A percentile compares a stretch with the other conserved stretches of the same genome.
These are phyloP conservation scores for Borostomias antarcticus DNA, from an alignment of 2,797 vertebrate genomes.

Conservation along the genomic window DNA sequence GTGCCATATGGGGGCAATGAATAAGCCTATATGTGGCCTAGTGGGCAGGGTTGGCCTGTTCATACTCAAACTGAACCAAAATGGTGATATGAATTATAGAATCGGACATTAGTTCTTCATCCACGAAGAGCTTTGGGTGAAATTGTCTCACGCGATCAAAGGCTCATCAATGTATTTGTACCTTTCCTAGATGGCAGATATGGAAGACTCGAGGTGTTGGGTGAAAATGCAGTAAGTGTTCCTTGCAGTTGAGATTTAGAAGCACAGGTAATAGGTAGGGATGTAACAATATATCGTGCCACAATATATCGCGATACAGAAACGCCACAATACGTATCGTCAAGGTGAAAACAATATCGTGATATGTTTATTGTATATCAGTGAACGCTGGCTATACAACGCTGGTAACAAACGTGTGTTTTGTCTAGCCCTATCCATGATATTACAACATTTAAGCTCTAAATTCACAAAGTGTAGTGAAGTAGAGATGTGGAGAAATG, in stretches of 20 bases:
- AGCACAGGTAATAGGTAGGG: too few relatives aligned
- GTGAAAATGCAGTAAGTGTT: constrained; percentile 35
- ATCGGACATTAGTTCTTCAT: not conserved
- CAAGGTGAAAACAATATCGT: too few relatives aligned
- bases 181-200: not conserved
- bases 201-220: not conserved
- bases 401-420: too few relatives aligned
- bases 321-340: too few relatives aligned
- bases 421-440: too few relatives aligned
- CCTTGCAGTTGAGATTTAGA: constrained; percentile 40
- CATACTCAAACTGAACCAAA: not conserved
- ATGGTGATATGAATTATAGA: constrained; percentile 3
- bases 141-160: not conserved
- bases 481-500: too few relatives aligned
- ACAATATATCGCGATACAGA: too few relatives aligned
- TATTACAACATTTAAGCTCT: too few relatives aligned
- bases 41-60: constrained; percentile 4
- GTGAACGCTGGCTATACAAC: too few relatives aligned
- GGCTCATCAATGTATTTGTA: not conserved
- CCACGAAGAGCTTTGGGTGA: not conserved
- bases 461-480: too few relatives aligned
- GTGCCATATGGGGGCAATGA: constrained; percentile 42
- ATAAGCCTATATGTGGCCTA: constrained; percentile 46
- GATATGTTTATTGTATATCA: too few relatives aligned
- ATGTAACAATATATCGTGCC: too few relatives aligned